Evolutionary conservation across 2,888 invertebrate species (phyloP).

Genomic region (Listrodromus nycthemerus): DNA sequence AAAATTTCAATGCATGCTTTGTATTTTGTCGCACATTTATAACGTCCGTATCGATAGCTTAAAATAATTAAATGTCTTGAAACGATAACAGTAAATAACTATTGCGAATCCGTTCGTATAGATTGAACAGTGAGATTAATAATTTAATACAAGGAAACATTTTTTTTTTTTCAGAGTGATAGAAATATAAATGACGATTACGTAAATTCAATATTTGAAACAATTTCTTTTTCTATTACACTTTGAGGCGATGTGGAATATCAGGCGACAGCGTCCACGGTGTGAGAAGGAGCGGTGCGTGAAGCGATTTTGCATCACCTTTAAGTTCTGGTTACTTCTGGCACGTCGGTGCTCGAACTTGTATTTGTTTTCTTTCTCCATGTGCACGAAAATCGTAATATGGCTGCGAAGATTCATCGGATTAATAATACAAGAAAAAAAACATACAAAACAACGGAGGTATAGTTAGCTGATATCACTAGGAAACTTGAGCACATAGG

Average conservation of each 20-base stretch:
- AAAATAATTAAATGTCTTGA: constrained; percentile 45
- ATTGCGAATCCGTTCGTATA: constrained; percentile 40
- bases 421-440: constrained; percentile 38
- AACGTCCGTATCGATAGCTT: constrained; percentile 44
- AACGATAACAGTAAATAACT: constrained; percentile 56
- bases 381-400: constrained; percentile 14
- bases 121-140: constrained; percentile 32
- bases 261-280: no score
- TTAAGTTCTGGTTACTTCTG: constrained; percentile 27
- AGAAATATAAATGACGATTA: constrained; percentile 12
- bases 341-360: not conserved
- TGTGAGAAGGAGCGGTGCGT: no score
- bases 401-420: constrained; percentile 42
- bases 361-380: constrained; percentile 22
- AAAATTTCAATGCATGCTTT: constrained; percentile 29
- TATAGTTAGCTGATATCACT: constrained; percentile 57
- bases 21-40: constrained; percentile 53
- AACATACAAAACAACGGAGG: constrained; percentile 61
- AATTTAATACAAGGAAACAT: constrained; percentile 29
- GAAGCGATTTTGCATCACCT: not conserved
- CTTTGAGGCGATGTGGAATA: not conserved
- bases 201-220: not conserved
- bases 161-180: constrained; percentile 2
- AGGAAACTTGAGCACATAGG: constrained; percentile 64
- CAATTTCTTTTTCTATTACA: constrained; percentile 4